Evolutionary conservation across 1,140 invertebrate species (phyloP).

Genomic region (Formica selysi): DNA sequence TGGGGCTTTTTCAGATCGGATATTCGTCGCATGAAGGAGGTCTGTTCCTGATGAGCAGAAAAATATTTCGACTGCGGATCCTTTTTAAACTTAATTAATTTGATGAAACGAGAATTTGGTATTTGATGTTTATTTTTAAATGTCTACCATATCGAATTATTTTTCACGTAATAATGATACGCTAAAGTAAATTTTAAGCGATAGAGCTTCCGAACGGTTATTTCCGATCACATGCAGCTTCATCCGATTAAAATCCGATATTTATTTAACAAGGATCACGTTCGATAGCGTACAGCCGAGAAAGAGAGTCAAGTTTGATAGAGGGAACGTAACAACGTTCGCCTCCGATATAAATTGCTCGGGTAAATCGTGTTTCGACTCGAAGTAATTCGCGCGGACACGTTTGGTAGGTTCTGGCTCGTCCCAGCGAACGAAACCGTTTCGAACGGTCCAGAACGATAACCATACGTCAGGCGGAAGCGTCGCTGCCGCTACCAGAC

Average conservation of each 20-base stretch:
- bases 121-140: slow-evolving; percentile 12
- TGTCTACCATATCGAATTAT: background rate
- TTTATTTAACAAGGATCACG: slow-evolving; percentile 50
- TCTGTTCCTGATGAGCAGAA: background rate
- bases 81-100: slow-evolving; percentile 9
- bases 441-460: slow-evolving; percentile 66
- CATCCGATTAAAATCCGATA: slow-evolving; percentile 37
- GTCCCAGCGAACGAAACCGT: slow-evolving; percentile 66
- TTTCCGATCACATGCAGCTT: slow-evolving; percentile 1
- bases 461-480: slow-evolving; percentile 73
- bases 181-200: slow-evolving; percentile 24
- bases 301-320: slow-evolving; percentile 46
- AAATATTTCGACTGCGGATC: background rate
- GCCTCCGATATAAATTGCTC: slow-evolving; percentile 65
- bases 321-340: slow-evolving; percentile 47
- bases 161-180: background rate
- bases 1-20: background rate
- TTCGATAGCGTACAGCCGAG: background rate
- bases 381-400: slow-evolving; percentile 72
- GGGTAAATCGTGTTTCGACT: slow-evolving; percentile 71
- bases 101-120: background rate
- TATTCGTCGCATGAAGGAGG: background rate
- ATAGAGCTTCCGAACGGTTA: background rate
- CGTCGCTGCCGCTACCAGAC: slow-evolving; percentile 55
- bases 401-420: slow-evolving; percentile 68